Base-by-base conservation (phyloP, 2,888 invertebrate species). In the Cryptus viduatorius region DNA sequence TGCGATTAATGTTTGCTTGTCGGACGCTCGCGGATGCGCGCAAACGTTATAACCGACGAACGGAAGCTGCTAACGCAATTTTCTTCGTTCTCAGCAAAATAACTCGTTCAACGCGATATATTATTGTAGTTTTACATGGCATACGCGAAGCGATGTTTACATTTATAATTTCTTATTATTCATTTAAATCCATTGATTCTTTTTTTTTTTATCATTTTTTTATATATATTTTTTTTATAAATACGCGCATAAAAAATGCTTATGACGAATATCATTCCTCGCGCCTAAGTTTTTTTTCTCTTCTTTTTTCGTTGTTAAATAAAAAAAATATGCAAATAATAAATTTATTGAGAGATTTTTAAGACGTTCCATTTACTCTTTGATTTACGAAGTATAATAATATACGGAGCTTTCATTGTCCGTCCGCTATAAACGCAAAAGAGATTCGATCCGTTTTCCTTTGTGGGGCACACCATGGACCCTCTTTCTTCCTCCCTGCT, bases 1-100 rank as follows among this genome's bases (percentile, higher is more conserved):
- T 71, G 56, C 79, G 82, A 79, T 84, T 76, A 75, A 76, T 19
- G 75, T 59, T 61, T 19, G 68, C 16, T 48, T 29, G 16, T 59
- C 50, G 31, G 12, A 37, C 67, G 44, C 53, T 42, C n/a, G 59
- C 16, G 53, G 16, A 14, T 56, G 53, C 56, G 56, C 71, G 71
- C 19, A 71, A 59, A 59, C 59, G 19, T 29, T 12, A 24, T 16
- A 37, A 19, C 56, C 19, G 56, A 56, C 19, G 56, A 19, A 56
- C 56, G 56, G 56, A 56, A 10, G 24, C 59, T 59, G 29, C 29
- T 24, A 8, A 24, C 37, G 37, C 29, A 4, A 29, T 68, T 68
- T 46, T 68, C 44, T 64, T 68, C 65, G 37, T 16, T 44, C 24
- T 29, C 59, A 10, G 29, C 59, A 24, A 29, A 59, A 29, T 24